Base-by-base conservation (phyloP, 2,113 vertebrate species). In the Egretta garzetta region DNA sequence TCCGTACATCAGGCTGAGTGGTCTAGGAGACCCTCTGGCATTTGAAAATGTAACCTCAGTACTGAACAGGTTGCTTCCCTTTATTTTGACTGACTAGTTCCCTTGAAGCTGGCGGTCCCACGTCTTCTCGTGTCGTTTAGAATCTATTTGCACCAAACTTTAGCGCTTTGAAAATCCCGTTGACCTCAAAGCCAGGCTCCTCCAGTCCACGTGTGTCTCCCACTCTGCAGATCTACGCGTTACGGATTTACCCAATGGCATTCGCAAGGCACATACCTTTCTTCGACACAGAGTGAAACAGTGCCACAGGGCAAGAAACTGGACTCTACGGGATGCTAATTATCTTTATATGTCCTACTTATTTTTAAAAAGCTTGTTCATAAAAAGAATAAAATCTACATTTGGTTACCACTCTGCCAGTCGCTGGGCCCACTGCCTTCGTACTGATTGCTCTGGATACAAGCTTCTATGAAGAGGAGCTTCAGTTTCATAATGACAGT, bases 201-300 rank as follows among this genome's bases (percentile, higher is more conserved):
- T 47, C 0, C 4, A 35, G 22, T 11, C 37, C 35, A 1, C 20
- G 1, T 0, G 0, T 43, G 27, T 56, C 8, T 90, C 66, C 70
- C 28, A 0, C 5, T 8, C 22, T 68, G 45, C 62, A 80, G 58
- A 23, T 7, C 8, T 11, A 26, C 33, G 6, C 18, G 2, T n/a
- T 50, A 15, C 4, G 39, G 53, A 45, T 15, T 50, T 14, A 8
- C 3, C 6, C 19, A 18, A 52, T 8, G 72, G 43, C 52, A 56
- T 63, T 86, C 6, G 1, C 73, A 35, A 63, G 52, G 71, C 47
- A 21, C 0, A 0, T 58, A 14, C 43, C 47, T 33, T 63, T 10
- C 76, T 76, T 20, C 1, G 5, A 24, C 59, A 83, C 37, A 50
- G 13, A 70, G 47, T 84, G 68, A 86, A 91, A 52, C 49, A 62